Evolutionary conservation across 2,113 vertebrate genomes (phyloP).

Genomic region (Clarias gariepinus): DNA sequence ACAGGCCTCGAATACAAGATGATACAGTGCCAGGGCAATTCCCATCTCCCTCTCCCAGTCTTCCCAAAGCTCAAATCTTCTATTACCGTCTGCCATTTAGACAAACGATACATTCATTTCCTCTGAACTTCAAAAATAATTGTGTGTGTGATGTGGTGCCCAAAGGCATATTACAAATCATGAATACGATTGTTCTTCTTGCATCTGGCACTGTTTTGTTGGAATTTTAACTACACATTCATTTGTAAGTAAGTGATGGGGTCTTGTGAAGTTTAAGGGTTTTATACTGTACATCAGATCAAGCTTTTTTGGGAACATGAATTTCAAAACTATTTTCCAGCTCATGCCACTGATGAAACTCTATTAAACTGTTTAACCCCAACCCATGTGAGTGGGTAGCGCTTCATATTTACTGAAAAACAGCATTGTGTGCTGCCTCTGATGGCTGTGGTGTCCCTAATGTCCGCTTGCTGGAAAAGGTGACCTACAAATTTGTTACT

Average conservation of each 20-base stretch:
- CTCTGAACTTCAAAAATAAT: background rate
- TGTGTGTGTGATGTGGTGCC: conserved; percentile 7
- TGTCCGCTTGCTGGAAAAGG: background rate
- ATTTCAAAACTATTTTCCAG: background rate
- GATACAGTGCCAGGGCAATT: background rate
- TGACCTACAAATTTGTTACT: background rate
- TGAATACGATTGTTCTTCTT: conserved; percentile 1
- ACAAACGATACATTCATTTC: conserved; percentile 30
- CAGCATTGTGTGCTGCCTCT: background rate
- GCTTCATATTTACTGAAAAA: background rate
- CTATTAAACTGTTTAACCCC: background rate
- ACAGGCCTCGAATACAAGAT: conserved; percentile 37
- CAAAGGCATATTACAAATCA: background rate
- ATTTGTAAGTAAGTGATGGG: background rate
- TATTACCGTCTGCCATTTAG: background rate
- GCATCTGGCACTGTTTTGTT: background rate
- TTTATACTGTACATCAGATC: background rate
- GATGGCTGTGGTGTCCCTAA: background rate
- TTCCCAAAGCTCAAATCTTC: background rate
- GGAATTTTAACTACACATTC: background rate
- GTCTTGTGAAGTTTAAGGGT: background rate
- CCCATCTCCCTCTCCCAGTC: background rate
- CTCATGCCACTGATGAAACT: too few relatives aligned
- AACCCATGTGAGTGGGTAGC: background rate
- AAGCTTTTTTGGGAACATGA: background rate